Percentiles rank a stretch among this genome's conserved stretches.
Conservation (phyloP, 2,113 vertebrate species). For the Aplodontia rufa region DNA sequence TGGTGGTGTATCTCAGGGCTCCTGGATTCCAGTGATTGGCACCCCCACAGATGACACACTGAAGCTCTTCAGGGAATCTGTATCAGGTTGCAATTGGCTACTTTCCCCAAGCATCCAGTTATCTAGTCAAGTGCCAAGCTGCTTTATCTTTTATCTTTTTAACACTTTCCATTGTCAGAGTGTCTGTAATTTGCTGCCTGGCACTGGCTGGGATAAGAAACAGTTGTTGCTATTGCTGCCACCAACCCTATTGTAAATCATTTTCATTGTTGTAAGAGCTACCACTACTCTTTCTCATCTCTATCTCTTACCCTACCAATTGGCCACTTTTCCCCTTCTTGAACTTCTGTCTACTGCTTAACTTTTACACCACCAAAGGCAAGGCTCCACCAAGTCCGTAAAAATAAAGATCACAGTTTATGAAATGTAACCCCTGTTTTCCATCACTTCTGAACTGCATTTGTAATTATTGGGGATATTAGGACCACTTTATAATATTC, state of each 20-base stretch:
- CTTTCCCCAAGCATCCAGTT: slow-evolving; percentile 32
- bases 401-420: neutral
- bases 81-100: slow-evolving; percentile 23
- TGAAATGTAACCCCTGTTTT: neutral
- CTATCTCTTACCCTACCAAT: neutral
- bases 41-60: neutral
- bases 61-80: neutral
- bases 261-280: neutral
- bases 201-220: slow-evolving; percentile 44
- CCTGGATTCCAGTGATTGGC: neutral
- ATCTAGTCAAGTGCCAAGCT: slow-evolving; percentile 60
- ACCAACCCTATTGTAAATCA: neutral
- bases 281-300: neutral
- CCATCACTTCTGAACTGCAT: neutral
- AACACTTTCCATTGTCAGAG: slow-evolving; percentile 61
- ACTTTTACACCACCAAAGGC: neutral
- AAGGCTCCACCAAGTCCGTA: neutral
- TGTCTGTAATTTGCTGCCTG: slow-evolving; percentile 52
- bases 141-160: slow-evolving; percentile 66
- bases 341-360: neutral
- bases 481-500: neutral
- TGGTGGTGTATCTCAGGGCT: neutral
- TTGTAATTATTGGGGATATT: neutral
- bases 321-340: neutral
- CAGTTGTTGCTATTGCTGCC: neutral